Conservation (phyloP, 2,888 invertebrate genomes). For the Fabriciana adippe region DNA sequence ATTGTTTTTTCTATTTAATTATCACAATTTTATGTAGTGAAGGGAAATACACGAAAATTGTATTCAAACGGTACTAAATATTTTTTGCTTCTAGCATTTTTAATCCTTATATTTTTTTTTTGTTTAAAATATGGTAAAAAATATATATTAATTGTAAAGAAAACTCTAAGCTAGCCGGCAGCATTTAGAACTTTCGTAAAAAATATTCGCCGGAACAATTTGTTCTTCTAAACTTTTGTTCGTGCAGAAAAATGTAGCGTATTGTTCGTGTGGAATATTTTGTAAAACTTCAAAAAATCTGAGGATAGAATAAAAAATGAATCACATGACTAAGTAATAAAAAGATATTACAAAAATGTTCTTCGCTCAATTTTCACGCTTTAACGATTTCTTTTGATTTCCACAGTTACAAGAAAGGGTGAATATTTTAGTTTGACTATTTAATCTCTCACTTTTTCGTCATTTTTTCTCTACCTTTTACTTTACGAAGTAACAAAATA, state of each 20-base stretch:
- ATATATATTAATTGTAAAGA: no score
- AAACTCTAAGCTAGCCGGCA: no score
- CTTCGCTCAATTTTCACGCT: background rate
- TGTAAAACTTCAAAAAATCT: background rate
- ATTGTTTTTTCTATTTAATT: no score
- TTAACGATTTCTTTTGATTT: conserved; percentile 25
- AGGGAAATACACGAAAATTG: no score
- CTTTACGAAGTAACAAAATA: conserved; percentile 8
- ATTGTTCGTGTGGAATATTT: background rate
- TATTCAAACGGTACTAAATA: no score
- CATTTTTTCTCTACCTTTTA: conserved; percentile 9
- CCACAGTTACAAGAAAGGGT: conserved; percentile 11
- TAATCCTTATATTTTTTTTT: no score
- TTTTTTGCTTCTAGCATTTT: no score
- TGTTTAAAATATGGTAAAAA: no score
- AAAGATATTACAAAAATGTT: background rate
- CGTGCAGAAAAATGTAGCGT: conserved; percentile 2
- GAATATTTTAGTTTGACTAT: conserved; percentile 27
- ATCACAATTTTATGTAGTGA: no score
- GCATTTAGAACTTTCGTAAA: no score
- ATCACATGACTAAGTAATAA: background rate
- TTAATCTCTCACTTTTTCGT: conserved; percentile 13
- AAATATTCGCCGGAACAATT: conserved; percentile 2
- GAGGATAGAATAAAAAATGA: background rate
- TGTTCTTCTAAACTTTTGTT: conserved; percentile 4